Percentiles rank a stretch among this genome's conserved stretches.
Conservation (phyloP, 2,888 invertebrate species). For the Entomobrya proxima region DNA sequence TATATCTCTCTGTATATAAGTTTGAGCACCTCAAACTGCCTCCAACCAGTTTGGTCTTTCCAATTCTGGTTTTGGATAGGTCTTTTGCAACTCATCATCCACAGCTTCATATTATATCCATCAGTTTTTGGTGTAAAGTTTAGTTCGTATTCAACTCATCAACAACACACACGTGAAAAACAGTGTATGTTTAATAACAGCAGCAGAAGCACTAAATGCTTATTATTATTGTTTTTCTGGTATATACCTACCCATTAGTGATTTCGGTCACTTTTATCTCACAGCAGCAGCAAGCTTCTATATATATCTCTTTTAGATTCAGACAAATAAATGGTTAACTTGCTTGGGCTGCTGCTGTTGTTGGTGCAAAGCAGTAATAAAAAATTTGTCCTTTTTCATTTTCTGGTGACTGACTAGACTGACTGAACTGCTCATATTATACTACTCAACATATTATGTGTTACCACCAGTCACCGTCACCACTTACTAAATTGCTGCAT, state of each 20-base stretch:
- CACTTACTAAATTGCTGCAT: too few species aligned
- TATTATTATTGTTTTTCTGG: background rate
- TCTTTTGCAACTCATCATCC: background rate
- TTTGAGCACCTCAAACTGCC: background rate
- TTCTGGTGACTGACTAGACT: too few species aligned
- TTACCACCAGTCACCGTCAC: too few species aligned
- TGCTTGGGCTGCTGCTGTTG: too few species aligned
- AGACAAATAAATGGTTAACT: too few species aligned
- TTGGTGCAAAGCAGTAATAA: too few species aligned
- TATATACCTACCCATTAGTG: background rate
- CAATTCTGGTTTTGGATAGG: conserved; percentile 48
- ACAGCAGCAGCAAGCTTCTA: too few species aligned
- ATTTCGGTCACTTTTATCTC: too few species aligned
- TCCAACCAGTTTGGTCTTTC: conserved; percentile 53
- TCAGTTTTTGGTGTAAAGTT: background rate
- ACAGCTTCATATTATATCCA: background rate
- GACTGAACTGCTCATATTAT: too few species aligned
- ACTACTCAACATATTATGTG: too few species aligned
- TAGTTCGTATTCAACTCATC: background rate
- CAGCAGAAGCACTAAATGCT: background rate
- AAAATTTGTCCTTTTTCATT: too few species aligned
- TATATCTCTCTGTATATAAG: background rate
- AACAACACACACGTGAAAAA: background rate
- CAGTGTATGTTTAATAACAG: background rate
- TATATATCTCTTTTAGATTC: too few species aligned